Evolutionary conservation across 2,888 invertebrate genomes (phyloP), one percentile per base, ranked within the genome.

Genomic region (Ornithoptera alexandrae): DNA sequence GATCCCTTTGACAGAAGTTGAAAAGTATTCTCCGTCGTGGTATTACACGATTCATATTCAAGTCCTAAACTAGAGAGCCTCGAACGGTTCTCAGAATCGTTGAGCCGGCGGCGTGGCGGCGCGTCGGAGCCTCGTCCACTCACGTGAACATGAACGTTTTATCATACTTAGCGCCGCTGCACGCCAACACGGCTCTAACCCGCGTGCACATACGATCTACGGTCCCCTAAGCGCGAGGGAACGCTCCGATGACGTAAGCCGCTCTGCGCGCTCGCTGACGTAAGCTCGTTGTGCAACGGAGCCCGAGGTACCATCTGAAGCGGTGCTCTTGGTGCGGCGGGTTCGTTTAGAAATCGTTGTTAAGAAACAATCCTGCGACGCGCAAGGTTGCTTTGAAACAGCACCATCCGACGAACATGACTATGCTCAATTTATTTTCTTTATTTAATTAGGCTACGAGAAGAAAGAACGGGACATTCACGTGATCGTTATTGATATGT

Each of bases 211-310:
- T 84, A 90, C 81, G 87, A 79, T 82, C 86, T 78, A 89, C 83
- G 76, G 87, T 90, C 72, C 84, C 81, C 77, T 82, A 87, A 73
- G 77, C 74, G 74, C 60, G 74, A 76, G 82, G 80, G 65, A 81
- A 85, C 86, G 88, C 88, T 85, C 81, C 85, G 86, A 87, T 92
- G 92, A 92, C 92, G 92, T 92, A 92, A 92, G 89, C 89, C 87
- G 87, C 88, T 87, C 81, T 83, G 87, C 86, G 84, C 85, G 90
- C 85, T 86, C 84, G 92, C 92, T 92, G 92, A 92, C 92, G 92
- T 92, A 92, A 92, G 92, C 92, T 88, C 86, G 92, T 92, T 92
- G 92, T 92, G 92, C 92, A 92, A 92, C 89, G 86, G 80, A 89
- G 89, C 89, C 84, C 81, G 87, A 89, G 90, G 88, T 90, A 89